These are phyloP conservation scores for Phoxinus phoxinus DNA, from an alignment of 2,113 vertebrate species.

Conservation along the genomic window DNA sequence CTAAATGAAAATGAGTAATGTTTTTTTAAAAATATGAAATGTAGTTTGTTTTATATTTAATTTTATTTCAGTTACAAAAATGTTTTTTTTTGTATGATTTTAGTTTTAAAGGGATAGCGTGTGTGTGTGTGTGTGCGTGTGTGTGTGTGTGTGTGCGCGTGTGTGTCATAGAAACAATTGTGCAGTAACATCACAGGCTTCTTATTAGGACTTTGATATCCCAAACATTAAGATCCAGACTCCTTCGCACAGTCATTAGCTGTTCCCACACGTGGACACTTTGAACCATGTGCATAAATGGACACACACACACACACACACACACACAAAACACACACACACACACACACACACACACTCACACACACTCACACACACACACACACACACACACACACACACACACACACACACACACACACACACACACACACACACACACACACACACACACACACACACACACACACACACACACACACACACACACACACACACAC, in stretches of 20 bases:
- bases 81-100: too few relatives aligned
- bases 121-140: too few relatives aligned
- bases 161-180: too few relatives aligned
- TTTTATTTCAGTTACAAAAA: too few relatives aligned
- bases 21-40: too few relatives aligned
- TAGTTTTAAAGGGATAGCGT: too few relatives aligned
- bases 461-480: slow-evolving; percentile 3
- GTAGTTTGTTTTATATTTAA: too few relatives aligned
- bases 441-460: background rate
- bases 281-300: slow-evolving; percentile 13
- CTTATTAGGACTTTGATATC: background rate
- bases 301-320: background rate
- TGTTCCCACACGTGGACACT: background rate
- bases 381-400: background rate
- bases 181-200: too few relatives aligned
- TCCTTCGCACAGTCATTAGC: slow-evolving; percentile 19
- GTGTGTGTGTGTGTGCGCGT: too few relatives aligned
- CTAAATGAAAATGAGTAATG: too few relatives aligned
- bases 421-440: background rate
- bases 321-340: too few relatives aligned
- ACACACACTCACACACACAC: slow-evolving; percentile 7
- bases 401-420: slow-evolving; percentile 29
- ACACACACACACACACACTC: too few relatives aligned
- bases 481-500: slow-evolving; percentile 26
- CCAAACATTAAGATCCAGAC: background rate